Percentiles rank a stretch among this genome's conserved stretches.
Evolutionary conservation across 2,113 vertebrate genomes (phyloP).

Genomic region (Polypterus senegalus): DNA sequence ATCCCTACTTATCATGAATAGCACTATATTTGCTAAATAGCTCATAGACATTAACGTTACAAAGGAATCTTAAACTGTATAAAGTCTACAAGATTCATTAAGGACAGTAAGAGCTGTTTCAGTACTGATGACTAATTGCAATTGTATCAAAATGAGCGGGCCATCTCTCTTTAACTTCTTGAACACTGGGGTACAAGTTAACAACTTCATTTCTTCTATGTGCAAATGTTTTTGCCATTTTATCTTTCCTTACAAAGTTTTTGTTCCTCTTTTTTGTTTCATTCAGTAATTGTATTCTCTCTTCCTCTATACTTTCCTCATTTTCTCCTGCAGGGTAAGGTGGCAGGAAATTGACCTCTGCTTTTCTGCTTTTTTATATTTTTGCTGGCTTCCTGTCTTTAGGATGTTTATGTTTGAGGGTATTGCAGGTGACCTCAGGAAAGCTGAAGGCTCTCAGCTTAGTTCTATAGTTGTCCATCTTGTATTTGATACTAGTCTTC

Average conservation of each 20-base stretch:
- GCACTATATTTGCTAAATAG: too few relatives aligned
- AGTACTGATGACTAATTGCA: conserved; percentile 12
- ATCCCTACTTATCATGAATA: background rate
- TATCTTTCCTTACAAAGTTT: conserved; percentile 18
- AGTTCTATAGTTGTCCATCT: conserved; percentile 24
- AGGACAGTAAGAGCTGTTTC: conserved; percentile 1
- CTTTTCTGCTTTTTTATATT: conserved; percentile 19
- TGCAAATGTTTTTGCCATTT: conserved; percentile 21
- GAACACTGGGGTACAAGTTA: conserved; percentile 10
- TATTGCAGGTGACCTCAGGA: conserved; percentile 23
- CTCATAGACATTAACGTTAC: conserved; percentile 5
- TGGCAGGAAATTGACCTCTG: conserved; percentile 24
- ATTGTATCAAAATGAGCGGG: conserved; percentile 20
- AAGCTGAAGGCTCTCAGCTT: conserved; percentile 19
- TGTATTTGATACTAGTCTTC: conserved; percentile 24
- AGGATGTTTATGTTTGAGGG: conserved; percentile 17
- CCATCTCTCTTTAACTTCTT: conserved; percentile 23
- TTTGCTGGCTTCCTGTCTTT: conserved; percentile 19
- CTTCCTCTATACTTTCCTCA: conserved; percentile 18
- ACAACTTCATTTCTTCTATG: conserved; percentile 17
- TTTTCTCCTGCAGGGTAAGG: conserved; percentile 19
- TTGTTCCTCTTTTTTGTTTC: conserved; percentile 23
- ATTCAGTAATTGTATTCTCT: conserved; percentile 19
- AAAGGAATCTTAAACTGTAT: conserved; percentile 6
- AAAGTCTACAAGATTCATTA: conserved; percentile 9